Base-by-base conservation (phyloP, 2,888 invertebrate species). In the Esperia sulphurella region DNA sequence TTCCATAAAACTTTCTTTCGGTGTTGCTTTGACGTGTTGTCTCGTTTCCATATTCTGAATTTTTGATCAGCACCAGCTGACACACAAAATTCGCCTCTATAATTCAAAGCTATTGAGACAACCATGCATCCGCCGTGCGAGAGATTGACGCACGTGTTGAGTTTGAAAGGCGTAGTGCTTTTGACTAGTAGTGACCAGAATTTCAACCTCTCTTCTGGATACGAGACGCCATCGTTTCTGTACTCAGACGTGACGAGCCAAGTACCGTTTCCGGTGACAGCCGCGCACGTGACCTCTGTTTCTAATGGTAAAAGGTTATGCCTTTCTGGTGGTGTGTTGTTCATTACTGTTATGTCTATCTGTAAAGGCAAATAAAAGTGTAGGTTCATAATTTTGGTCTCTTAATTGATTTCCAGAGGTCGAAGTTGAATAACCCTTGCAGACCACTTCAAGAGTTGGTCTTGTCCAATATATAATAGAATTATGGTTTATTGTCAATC, bases 241-340 rank as follows among this genome's bases (percentile, higher is more conserved):
- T 87, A 89, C 51, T 89, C 87, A 0, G 88, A 88, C 0, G 88
- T 90, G 41, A 81, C 85, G 0, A 89, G 77, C 83, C 85, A 88
- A 0, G 61, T 56, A 0, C 87, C 83, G 37, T 81, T 69, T 0
- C 76, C 79, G 49, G 79, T 83, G 28, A 86, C 75, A 0, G 84
- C 81, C 0, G 81, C 83, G 53, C 86, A 87, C 0, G 83, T 81
- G 8, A 89, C 80, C 60, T 90, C 90, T 0, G 80, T 85, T 55
- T 90, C 87, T 43, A 84, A 49, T 0, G 90, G 90, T 3, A 88
- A 48, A 1, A 90, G 68, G 49, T 90, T 86, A 54, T 75, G 69
- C 52, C 87, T 70, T 38, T 81, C 81, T 3, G 87, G 71, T 40
- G 87, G 85, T 43, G 88, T 66, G 41, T 64, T 78, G 57, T 90